Base-by-base conservation (phyloP, 2,888 invertebrate genomes). In the Clusia tigrina region DNA sequence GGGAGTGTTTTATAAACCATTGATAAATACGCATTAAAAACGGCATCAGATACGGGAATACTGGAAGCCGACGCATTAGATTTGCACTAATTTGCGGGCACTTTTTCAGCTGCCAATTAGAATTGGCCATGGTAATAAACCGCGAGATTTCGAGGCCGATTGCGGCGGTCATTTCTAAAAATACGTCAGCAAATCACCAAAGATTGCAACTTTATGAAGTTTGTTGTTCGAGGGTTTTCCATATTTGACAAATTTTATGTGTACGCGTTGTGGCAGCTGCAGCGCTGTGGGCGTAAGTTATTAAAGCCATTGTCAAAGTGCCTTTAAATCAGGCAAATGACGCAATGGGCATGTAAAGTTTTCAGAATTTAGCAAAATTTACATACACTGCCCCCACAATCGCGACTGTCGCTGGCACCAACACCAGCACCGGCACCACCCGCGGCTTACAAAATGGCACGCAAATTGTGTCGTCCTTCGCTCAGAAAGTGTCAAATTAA, bases 161-260 rank as follows among this genome's bases (percentile, higher is more conserved):
- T 48, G 48, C 22, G 18, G 9, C 65, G 65, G 67, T 65, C 67
- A 63, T 68, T 62, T 64, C 72, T 68, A 75, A 76, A 72, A 75
- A 73, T 71, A 78, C 80, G 79, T 80, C 80, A 80, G 74, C 80
- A 74, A 71, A 75, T 78, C 72, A 71, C 70, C 74, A 73, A n/a
- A 74, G 73, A 74, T 71, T 73, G 56, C 64, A 55, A 71, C 72
- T 77, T 78, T 76, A n/a, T n/a, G n/a, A n/a, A n/a, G n/a, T n/a
- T 77, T 76, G 78, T 76, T 69, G 78, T 68, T 73, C 66, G 67
- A 69, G 76, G 73, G 64, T n/a, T n/a, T n/a, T n/a, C 68, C 66
- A 67, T 59, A 63, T 65, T 66, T 20, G 58, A 58, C 26, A 56
- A 42, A 42, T 42, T 42, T 3, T 42, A 10, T 42, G 32, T 5